Conservation (phyloP, 2,888 invertebrate species). For the Parnassius orleans region DNA sequence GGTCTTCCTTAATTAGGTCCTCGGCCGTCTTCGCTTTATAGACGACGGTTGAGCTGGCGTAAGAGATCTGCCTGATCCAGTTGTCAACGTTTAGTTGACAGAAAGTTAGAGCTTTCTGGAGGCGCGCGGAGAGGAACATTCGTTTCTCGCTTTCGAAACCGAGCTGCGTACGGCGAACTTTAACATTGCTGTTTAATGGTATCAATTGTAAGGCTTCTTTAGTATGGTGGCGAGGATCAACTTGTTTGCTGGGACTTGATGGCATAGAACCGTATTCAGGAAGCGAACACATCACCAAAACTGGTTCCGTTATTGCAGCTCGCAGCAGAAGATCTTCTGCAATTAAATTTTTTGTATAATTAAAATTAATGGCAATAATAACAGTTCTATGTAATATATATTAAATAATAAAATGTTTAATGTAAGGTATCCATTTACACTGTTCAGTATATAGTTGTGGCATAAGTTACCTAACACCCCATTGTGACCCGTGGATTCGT, state of each 20-base stretch:
- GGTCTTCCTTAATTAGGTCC: slow-evolving; percentile 79
- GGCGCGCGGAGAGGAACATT: slow-evolving; percentile 83
- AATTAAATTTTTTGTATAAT: not conserved
- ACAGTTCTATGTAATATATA: too few relatives aligned
- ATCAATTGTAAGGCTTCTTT: slow-evolving; percentile 77
- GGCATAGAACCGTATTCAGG: slow-evolving; percentile 75
- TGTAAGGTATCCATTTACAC: too few relatives aligned
- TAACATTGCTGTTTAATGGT: slow-evolving; percentile 62
- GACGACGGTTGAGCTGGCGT: slow-evolving; percentile 64
- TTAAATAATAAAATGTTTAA: too few relatives aligned
- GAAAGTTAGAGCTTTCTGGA: slow-evolving; percentile 83
- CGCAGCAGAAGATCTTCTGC: slow-evolving; percentile 81
- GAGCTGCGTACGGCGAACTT: slow-evolving; percentile 79
- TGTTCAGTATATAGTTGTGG: too few relatives aligned
- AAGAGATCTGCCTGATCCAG: slow-evolving; percentile 83
- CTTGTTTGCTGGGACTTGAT: slow-evolving; percentile 73
- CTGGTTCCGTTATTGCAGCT: slow-evolving; percentile 82
- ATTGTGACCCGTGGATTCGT: too few relatives aligned
- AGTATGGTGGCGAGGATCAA: slow-evolving; percentile 78
- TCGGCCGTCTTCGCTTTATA: slow-evolving; percentile 74
- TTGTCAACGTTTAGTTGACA: slow-evolving; percentile 83
- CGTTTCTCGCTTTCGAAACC: slow-evolving; percentile 83
- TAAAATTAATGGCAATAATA: not conserved
- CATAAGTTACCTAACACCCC: too few relatives aligned
- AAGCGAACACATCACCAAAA: slow-evolving; percentile 84